phyloP scores from a whole-genome alignment of 2,888 invertebrate species.

The Idaea straminata region DNA sequence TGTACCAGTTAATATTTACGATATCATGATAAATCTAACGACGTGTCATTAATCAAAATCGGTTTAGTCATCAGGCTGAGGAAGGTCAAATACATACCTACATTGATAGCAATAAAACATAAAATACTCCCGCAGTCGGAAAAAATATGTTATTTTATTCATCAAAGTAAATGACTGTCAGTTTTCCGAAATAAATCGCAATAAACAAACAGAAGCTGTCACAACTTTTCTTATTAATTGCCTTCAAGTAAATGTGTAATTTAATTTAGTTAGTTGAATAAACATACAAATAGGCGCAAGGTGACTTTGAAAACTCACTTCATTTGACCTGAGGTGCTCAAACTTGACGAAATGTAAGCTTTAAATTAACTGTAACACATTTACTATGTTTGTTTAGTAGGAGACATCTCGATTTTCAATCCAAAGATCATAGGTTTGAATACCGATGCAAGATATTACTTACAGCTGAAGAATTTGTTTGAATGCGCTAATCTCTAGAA shows the following conservation, averaged over 20 bases:
- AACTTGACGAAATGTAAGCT: neutral
- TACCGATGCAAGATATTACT: no score
- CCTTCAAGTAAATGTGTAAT: neutral
- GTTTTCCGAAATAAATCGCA: neutral
- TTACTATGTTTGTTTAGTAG: no score
- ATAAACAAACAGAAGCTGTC: neutral
- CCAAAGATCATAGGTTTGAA: no score
- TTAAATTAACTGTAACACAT: neutral
- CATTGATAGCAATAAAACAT: no score
- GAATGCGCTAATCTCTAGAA: no score
- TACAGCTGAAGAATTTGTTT: no score
- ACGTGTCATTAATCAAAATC: no score
- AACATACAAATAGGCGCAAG: conserved; percentile 3
- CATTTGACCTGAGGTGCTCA: neutral
- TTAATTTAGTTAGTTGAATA: conserved; percentile 11
- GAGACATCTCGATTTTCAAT: no score
- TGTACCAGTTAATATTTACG: no score
- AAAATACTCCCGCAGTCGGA: neutral
- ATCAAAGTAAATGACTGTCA: neutral
- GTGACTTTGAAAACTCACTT: neutral
- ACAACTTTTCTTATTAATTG: neutral
- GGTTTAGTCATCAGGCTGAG: no score
- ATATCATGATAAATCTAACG: no score
- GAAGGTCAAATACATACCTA: no score
- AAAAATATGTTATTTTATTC: neutral